Evolutionary conservation across 2,113 vertebrate genomes (phyloP).

Genomic region (Notechis scutatus): DNA sequence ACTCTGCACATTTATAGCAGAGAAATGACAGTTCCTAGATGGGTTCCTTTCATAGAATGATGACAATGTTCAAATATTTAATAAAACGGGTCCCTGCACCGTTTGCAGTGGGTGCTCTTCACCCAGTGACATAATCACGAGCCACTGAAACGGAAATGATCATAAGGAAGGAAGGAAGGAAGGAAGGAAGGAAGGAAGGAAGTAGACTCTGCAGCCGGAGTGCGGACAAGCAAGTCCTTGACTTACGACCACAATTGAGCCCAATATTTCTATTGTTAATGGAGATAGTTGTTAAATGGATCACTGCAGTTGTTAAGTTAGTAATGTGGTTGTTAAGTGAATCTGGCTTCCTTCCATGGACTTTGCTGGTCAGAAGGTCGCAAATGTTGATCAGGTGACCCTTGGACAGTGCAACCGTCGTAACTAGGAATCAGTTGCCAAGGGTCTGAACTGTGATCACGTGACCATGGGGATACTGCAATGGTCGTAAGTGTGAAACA

Average conservation of each 20-base stretch:
- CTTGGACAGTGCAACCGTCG: no score
- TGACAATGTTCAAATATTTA: neutral
- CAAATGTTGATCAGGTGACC: no score
- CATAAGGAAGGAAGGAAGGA: fast-evolving
- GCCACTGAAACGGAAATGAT: neutral
- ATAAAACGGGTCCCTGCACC: neutral
- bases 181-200: no score
- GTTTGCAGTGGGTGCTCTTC: neutral
- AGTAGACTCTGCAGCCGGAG: neutral
- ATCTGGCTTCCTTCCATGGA: no score
- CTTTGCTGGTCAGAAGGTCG: no score
- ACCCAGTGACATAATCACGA: neutral
- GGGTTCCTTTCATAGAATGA: neutral
- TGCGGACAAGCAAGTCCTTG: no score
- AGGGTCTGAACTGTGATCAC: no score
- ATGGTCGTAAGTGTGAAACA: no score
- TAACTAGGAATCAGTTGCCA: no score
- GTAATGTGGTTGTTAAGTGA: no score
- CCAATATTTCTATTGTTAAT: neutral
- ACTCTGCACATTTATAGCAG: neutral
- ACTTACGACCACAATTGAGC: neutral
- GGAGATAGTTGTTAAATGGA: neutral
- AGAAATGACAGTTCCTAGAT: neutral
- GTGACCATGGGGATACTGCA: no score
- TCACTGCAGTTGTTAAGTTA: no score